phyloP scores from a whole-genome alignment of 2,113 vertebrate genomes.

The Neotoma lepida region DNA sequence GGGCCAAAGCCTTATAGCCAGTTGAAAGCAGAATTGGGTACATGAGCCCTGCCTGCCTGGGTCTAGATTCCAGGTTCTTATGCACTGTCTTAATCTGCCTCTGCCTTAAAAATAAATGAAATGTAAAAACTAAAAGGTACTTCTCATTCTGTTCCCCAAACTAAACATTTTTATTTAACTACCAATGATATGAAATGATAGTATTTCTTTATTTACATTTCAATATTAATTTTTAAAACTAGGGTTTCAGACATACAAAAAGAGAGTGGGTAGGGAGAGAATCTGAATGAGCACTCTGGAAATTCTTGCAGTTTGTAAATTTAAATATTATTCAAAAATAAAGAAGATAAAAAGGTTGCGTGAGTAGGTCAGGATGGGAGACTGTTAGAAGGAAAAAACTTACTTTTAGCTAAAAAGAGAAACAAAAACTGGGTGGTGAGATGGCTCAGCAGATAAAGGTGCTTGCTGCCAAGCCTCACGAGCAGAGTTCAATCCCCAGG shows the following conservation, averaged over 20 bases:
- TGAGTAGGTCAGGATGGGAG: neutral
- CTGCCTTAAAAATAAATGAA: neutral
- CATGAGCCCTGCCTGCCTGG: neutral
- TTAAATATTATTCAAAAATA: neutral
- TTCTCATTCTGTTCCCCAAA: neutral
- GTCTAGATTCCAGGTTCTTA: neutral
- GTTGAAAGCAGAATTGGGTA: neutral
- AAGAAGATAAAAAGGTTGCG: neutral
- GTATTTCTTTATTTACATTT: conserved; percentile 39
- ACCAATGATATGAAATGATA: neutral
- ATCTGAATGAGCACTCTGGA: neutral
- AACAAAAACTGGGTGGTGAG: no score
- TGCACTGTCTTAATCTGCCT: neutral
- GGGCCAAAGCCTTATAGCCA: neutral
- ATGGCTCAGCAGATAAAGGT: neutral
- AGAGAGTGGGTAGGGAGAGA: neutral
- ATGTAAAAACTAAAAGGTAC: neutral
- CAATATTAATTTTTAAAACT: conserved; percentile 7
- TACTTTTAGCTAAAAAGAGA: neutral
- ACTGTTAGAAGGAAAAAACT: neutral
- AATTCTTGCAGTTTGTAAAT: neutral
- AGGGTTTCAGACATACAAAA: neutral
- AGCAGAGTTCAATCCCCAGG: neutral
- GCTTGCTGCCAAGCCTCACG: no score
- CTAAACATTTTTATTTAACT: conserved; percentile 4